These are phyloP conservation scores for Heliconius ethilla DNA, from an alignment of 2,888 invertebrate species.

Conservation along the genomic window DNA sequence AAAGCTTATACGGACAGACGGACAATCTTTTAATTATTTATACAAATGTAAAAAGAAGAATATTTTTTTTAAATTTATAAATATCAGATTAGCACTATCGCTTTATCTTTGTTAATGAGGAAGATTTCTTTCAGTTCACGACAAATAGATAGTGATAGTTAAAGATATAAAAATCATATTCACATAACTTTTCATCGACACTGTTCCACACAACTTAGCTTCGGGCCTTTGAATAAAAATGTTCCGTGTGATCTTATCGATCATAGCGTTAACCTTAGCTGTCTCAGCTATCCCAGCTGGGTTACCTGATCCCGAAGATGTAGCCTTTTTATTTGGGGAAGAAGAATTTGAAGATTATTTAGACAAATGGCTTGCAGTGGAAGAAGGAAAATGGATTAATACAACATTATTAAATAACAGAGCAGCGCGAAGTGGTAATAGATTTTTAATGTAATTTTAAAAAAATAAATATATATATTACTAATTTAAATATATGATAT, in stretches of 20 bases:
- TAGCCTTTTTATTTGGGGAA: slow-evolving; percentile 67
- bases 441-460: neutral
- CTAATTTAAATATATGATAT: neutral
- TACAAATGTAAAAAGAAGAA: neutral
- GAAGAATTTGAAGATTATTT: slow-evolving; percentile 77
- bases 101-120: slow-evolving; percentile 24
- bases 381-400: slow-evolving; percentile 58
- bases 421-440: slow-evolving; percentile 59
- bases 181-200: slow-evolving; percentile 10
- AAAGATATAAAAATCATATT: slow-evolving; percentile 13
- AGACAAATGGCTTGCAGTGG: slow-evolving; percentile 66
- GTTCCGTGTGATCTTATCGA: slow-evolving; percentile 42
- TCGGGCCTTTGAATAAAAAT: slow-evolving; percentile 36
- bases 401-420: slow-evolving; percentile 44
- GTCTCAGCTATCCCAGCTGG: slow-evolving; percentile 50
- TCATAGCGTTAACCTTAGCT: slow-evolving; percentile 51
- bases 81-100: slow-evolving; percentile 11
- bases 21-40: neutral
- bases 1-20: too few species aligned
- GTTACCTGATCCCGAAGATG: slow-evolving; percentile 64
- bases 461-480: too few species aligned
- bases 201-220: neutral
- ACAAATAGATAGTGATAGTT: slow-evolving; percentile 16
- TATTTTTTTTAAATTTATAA: neutral
- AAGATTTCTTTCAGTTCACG: neutral